Percentiles rank a stretch among this genome's conserved stretches.
Evolutionary conservation across 2,113 vertebrate genomes (phyloP).

Genomic region (Macroglossus sobrinus): DNA sequence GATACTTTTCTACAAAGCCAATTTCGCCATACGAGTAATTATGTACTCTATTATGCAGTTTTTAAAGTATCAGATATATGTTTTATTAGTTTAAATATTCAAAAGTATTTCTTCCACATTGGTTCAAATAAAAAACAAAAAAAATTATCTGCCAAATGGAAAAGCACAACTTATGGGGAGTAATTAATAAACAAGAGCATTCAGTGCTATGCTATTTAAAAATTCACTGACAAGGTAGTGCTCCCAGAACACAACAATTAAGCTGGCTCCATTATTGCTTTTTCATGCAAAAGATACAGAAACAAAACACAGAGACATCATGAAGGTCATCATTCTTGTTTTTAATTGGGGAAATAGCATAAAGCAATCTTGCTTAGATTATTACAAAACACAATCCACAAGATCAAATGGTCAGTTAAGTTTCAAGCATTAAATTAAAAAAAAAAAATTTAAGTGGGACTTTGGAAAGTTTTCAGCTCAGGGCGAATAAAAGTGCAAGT

Average conservation of each 20-base stretch:
- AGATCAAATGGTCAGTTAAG: conserved; percentile 72
- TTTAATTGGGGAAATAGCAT: conserved; percentile 84
- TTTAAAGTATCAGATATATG: neutral
- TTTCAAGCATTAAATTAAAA: conserved; percentile 67
- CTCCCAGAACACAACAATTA: conserved; percentile 70
- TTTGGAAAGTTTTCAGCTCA: conserved; percentile 77
- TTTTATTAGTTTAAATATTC: conserved; percentile 25
- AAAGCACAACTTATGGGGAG: neutral
- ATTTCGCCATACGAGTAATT: neutral
- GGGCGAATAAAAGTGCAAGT: conserved; percentile 82
- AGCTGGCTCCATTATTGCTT: conserved; percentile 68
- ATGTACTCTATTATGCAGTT: neutral
- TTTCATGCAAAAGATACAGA: conserved; percentile 81
- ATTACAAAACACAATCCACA: conserved; percentile 83
- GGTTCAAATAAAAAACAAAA: conserved; percentile 30
- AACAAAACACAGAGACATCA: conserved; percentile 87
- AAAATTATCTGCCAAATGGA: neutral
- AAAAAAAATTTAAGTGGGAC: conserved; percentile 73
- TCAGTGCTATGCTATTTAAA: neutral
- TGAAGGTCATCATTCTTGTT: conserved; percentile 82
- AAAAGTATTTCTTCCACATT: neutral
- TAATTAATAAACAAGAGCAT: conserved; percentile 14
- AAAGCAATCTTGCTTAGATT: conserved; percentile 79
- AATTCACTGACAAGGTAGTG: conserved; percentile 27
- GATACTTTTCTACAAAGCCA: neutral